A percentile compares a stretch with the other conserved stretches of the same genome.
These are phyloP conservation scores for Virgularia gustaviana DNA, from an alignment of 92 coral and sea anemone species.

Conservation along the genomic window DNA sequence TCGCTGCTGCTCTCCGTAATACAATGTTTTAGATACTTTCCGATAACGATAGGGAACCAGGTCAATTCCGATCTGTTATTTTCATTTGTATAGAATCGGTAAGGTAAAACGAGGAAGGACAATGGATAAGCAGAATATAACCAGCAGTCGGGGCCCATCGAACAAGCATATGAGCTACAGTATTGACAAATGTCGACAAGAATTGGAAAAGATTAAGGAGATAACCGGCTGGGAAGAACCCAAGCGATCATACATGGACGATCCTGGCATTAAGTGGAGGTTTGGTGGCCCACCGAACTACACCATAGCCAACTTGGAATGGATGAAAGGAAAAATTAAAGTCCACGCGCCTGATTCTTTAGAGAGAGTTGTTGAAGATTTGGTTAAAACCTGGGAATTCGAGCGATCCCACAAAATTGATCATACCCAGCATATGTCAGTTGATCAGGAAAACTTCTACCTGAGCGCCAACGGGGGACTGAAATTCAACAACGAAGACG, in stretches of 20 bases:
- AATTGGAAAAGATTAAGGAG: no score
- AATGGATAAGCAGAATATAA: no score
- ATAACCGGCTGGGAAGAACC: no score
- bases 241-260: constrained; percentile 60
- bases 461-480: constrained; percentile 54
- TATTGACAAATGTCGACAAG: no score
- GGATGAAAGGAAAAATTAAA: constrained; percentile 61
- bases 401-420: constrained; percentile 67
- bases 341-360: constrained; percentile 60
- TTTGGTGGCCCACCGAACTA: constrained; percentile 67
- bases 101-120: no score
- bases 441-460: constrained; percentile 46
- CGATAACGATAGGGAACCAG: no score
- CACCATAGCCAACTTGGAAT: constrained; percentile 47
- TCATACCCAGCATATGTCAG: constrained; percentile 64
- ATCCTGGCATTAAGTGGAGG: constrained; percentile 69
- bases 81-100: no score
- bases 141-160: no score
- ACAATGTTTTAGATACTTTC: no score
- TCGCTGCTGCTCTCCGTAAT: no score
- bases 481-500: constrained; percentile 42
- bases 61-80: no score
- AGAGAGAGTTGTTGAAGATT: constrained; percentile 67
- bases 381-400: constrained; percentile 86
- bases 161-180: no score